These are phyloP conservation scores for Typhlomys cinereus DNA, from an alignment of 2,113 vertebrate genomes.

Conservation along the genomic window DNA sequence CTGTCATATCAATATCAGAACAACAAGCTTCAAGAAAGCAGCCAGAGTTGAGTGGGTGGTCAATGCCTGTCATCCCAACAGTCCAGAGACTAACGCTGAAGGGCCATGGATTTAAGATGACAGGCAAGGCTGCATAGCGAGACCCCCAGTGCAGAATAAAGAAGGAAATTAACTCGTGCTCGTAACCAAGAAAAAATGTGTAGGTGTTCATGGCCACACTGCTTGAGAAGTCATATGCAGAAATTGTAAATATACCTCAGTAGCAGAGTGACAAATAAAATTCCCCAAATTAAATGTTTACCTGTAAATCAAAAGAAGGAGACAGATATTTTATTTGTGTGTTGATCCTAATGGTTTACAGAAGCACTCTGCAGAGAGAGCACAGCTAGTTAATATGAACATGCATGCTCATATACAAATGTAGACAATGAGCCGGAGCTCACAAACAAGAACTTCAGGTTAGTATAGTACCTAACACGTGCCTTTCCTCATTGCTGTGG, in stretches of 20 bases:
- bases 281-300: slow-evolving; percentile 7
- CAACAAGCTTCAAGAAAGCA: neutral
- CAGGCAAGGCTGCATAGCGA: neutral
- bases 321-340: neutral
- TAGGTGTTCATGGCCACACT: fast-evolving
- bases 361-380: neutral
- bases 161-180: neutral
- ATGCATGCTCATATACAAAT: neutral
- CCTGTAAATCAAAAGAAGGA: neutral
- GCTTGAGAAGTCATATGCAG: neutral
- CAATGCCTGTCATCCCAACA: neutral
- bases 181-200: fast-evolving
- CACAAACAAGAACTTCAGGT: neutral
- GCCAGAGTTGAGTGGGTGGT: too few species aligned
- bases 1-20: neutral
- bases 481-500: neutral
- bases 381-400: neutral
- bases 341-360: neutral
- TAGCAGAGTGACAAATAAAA: neutral
- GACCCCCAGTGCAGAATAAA: neutral
- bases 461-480: neutral
- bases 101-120: neutral
- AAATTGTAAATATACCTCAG: neutral
- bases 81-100: neutral
- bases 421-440: neutral